Evolutionary conservation across 2,888 invertebrate species (phyloP), one percentile per base, ranked within the genome.

Genomic region (Rugalucina vietnamica): DNA sequence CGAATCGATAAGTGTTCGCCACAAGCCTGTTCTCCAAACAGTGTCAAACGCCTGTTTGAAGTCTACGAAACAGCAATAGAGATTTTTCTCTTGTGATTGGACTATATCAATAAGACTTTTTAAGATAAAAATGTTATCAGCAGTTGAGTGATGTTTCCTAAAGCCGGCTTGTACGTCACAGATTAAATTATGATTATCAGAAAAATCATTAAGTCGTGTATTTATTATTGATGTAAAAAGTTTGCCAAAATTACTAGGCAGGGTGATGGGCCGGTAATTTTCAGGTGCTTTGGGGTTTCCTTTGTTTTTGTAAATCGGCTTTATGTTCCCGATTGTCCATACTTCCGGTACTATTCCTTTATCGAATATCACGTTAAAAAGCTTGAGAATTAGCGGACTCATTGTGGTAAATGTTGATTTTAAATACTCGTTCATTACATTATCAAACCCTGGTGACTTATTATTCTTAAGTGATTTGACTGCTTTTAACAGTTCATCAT

Each of bases 261-360:
- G 18, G 0, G 82, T 75, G 1, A 79, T 82, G 24, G 76, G 76
- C 24, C 79, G 18, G n/a, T 83, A 76, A 72, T 79, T 83, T 29
- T 37, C 29, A 34, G 79, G 76, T 10, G 36, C 43, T 3, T 37
- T 29, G 14, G 21, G 18, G 37, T 57, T 43, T 27, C 75, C 54
- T 34, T 82, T 82, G 27, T 79, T 82, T 54, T 81, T 76, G 29
- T 43, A 76, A 37, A 76, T 71, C 10, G 81, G 81, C 8, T 39
- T 36, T 10, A 82, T 82, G 18, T 34, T n/a, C 37, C 76, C 79
- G 4, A 32, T 21, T 39, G 75, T 39, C 76, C 79, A 79, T 12
- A 10, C n/a, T 32, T 34, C 18, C 39, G 79, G 82, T 0, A 82
- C 32, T 36, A 70, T 54, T 21, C 75, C 82, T 21, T 5, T 8